A percentile compares a stretch with the other conserved stretches of the same genome.
These are phyloP conservation scores for Limenitis camilla DNA, from an alignment of 2,888 invertebrate genomes.

Conservation along the genomic window DNA sequence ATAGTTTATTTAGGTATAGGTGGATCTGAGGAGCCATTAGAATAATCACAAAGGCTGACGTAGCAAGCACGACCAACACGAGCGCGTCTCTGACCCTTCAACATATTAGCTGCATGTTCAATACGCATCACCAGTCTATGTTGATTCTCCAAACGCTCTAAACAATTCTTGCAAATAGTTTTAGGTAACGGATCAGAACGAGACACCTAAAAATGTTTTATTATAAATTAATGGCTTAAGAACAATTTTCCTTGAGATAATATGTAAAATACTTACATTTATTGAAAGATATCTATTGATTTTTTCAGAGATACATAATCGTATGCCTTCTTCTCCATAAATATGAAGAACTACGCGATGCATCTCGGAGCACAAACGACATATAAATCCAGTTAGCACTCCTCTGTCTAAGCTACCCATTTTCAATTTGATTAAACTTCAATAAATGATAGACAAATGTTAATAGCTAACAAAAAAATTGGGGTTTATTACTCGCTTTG, in stretches of 20 bases:
- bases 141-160: conserved; percentile 75
- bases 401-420: conserved; percentile 91
- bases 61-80: conserved; percentile 36
- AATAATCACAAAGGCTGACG: conserved; percentile 36
- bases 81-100: conserved; percentile 50
- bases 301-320: conserved; percentile 84
- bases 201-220: conserved; percentile 65
- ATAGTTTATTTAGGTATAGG: conserved; percentile 24
- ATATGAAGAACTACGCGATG: conserved; percentile 88
- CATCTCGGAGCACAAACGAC: conserved; percentile 90
- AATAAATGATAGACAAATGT: too few species aligned
- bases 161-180: conserved; percentile 77
- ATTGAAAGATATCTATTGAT: conserved; percentile 87
- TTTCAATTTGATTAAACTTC: conserved; percentile 17
- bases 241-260: background rate
- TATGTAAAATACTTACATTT: conserved; percentile 74
- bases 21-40: conserved; percentile 33
- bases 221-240: background rate
- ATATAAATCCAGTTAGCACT: conserved; percentile 87
- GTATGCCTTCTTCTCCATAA: conserved; percentile 85
- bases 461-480: background rate
- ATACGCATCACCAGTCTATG: conserved; percentile 68
- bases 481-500: conserved; percentile 3
- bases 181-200: conserved; percentile 80
- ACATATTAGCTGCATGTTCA: conserved; percentile 58